Base-by-base conservation (phyloP, 1,140 invertebrate species). In the Rhopalosiphum padi region DNA sequence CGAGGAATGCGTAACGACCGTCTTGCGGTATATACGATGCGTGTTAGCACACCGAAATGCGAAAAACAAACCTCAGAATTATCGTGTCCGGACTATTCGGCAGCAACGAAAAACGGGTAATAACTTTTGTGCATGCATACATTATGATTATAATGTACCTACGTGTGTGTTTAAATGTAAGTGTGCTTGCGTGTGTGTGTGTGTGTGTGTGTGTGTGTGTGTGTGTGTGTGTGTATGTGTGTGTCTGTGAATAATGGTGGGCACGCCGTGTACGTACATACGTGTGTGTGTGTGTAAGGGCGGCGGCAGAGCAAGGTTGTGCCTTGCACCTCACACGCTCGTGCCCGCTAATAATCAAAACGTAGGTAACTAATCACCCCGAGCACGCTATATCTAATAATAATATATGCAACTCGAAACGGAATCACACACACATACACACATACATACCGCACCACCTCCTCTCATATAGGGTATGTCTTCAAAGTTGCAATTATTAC, bases 291-390 rank as follows among this genome's bases (percentile, higher is more conserved):
- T 48, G n/a, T 85, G 51, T 55, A 51, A 86, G 82, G 77, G 91
- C n/a, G 68, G 60, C 55, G 35, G 91, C 82, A 93, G 91, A 93
- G 91, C 25, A 86, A 93, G 77, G 91, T 86, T 86, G 91, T 93
- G 91, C 91, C 91, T 53, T 93, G 91, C 91, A 93, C 91, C 91
- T 93, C 91, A 93, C 91, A 93, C 77, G 91, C 91, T 86, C 91
- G 91, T 93, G 91, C 91, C 48, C 55, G 82, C 48, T 93, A 85
- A 93, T 93, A 93, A 93, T 86, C 91, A 53, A 93, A 85, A 86
- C 91, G n/a, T 43, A 51, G 48, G 48, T 51, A 55, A 93, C 91
- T 93, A 93, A 93, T 93, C 91, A 93, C 91, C 35, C 82, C 48
- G 46, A 93, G 82, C 91, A 93, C 91, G 91, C 91, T 55, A 93